Evolutionary conservation across 2,113 vertebrate species (phyloP).

Genomic region (Oreotragus oreotragus): DNA sequence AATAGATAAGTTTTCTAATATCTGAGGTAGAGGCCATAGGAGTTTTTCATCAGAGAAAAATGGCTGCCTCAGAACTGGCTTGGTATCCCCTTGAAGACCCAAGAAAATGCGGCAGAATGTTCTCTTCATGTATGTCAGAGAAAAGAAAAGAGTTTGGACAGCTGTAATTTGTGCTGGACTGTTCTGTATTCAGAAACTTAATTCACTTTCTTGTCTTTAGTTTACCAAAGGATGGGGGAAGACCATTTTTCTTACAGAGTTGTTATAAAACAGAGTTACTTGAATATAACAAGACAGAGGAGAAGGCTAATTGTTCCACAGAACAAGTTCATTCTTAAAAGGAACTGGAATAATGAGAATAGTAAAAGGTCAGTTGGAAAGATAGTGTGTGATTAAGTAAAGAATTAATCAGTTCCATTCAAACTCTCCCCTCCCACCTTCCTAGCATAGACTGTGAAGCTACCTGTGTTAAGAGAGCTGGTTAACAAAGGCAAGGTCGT

Average conservation of each 20-base stretch:
- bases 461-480: conserved; percentile 59
- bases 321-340: conserved; percentile 53
- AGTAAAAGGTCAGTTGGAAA: conserved; percentile 47
- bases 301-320: conserved; percentile 59
- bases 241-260: conserved; percentile 43
- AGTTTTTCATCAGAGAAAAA: conserved; percentile 57
- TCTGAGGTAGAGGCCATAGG: conserved; percentile 31
- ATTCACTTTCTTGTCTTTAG: not conserved
- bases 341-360: conserved; percentile 41
- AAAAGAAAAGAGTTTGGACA: conserved; percentile 43
- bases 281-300: conserved; percentile 51
- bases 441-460: conserved; percentile 13
- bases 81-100: conserved; percentile 17
- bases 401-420: conserved; percentile 61
- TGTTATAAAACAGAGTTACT: conserved; percentile 32
- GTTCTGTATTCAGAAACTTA: conserved; percentile 45
- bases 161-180: conserved; percentile 1
- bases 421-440: conserved; percentile 63
- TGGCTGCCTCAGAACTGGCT: not conserved
- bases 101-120: not conserved
- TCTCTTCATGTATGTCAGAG: not conserved
- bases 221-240: conserved; percentile 25
- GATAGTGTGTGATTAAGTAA: conserved; percentile 54
- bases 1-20: conserved; percentile 45
- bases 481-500: conserved; percentile 52